These are phyloP conservation scores for Cephus cinctus DNA, from an alignment of 1,140 invertebrate species.

Conservation along the genomic window DNA sequence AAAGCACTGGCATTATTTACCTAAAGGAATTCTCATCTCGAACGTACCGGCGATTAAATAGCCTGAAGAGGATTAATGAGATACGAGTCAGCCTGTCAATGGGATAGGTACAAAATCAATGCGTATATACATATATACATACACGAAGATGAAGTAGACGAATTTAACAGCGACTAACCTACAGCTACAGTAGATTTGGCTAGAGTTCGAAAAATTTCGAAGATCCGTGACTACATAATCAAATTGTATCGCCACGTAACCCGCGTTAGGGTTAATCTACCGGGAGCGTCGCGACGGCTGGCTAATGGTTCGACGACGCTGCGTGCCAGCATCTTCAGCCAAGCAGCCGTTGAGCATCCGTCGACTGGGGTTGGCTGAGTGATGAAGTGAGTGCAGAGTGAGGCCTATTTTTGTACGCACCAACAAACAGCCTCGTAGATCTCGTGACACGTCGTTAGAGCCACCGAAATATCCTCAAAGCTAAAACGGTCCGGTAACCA, in stretches of 20 bases:
- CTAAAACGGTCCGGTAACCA: constrained; percentile 11
- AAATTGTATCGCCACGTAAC: too few species aligned
- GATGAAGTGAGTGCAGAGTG: constrained; percentile 49
- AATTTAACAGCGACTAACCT: too few species aligned
- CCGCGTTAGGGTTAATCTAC: constrained; percentile 16
- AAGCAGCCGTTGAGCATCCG: constrained; percentile 20
- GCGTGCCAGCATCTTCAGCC: constrained; percentile 26
- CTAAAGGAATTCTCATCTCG: neutral
- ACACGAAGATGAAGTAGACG: too few species aligned
- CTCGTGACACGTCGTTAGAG: constrained; percentile 41
- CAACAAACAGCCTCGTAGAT: constrained; percentile 48
- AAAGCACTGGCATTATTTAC: neutral
- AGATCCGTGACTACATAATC: too few species aligned
- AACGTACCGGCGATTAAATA: too few species aligned
- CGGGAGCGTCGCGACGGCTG: constrained; percentile 27
- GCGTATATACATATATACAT: too few species aligned
- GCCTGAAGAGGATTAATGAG: too few species aligned
- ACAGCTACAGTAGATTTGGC: too few species aligned
- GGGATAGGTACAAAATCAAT: too few species aligned
- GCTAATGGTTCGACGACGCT: constrained; percentile 30
- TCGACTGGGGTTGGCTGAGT: constrained; percentile 19
- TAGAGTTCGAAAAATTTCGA: too few species aligned
- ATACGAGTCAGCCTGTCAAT: too few species aligned
- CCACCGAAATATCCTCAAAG: constrained; percentile 29
- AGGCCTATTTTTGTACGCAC: constrained; percentile 47